Percentiles rank a stretch among this genome's conserved stretches.
These are phyloP conservation scores for Acleris emargana DNA, from an alignment of 2,888 invertebrate genomes.

Conservation along the genomic window DNA sequence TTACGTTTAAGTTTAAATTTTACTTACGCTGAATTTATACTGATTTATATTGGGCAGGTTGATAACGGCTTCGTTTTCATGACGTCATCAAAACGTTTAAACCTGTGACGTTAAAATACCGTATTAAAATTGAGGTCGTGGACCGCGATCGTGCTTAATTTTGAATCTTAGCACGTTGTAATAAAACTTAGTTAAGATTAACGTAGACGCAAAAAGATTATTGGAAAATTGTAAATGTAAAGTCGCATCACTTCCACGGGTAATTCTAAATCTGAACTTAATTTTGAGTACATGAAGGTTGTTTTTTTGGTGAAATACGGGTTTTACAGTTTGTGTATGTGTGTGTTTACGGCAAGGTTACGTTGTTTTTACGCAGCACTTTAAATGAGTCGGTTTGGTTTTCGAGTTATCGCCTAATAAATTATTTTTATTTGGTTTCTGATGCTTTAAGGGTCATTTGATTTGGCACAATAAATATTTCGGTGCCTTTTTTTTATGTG, in stretches of 20 bases:
- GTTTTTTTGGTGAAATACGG: background rate
- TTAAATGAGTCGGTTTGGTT: conserved; percentile 32
- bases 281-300: conserved; percentile 1
- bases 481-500: background rate
- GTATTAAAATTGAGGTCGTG: conserved; percentile 10
- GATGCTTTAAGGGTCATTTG: conserved; percentile 22
- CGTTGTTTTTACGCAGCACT: conserved; percentile 29
- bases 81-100: conserved; percentile 70
- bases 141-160: conserved; percentile 1
- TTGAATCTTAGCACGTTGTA: background rate
- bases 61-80: conserved; percentile 65
- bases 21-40: conserved; percentile 35
- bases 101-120: conserved; percentile 53
- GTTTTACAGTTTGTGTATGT: conserved; percentile 8
- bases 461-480: conserved; percentile 12
- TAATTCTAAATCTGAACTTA: no score
- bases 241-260: no score
- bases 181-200: conserved; percentile 2
- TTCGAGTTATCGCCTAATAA: conserved; percentile 33
- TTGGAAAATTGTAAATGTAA: background rate
- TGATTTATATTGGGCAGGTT: conserved; percentile 63
- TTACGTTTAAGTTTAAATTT: conserved; percentile 38
- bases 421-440: conserved; percentile 11
- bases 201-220: background rate
- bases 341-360: conserved; percentile 24